Percentiles rank a stretch among this genome's conserved stretches.
These are phyloP conservation scores for Petrolisthes manimaculis DNA, from an alignment of 2,888 invertebrate species.

Conservation along the genomic window DNA sequence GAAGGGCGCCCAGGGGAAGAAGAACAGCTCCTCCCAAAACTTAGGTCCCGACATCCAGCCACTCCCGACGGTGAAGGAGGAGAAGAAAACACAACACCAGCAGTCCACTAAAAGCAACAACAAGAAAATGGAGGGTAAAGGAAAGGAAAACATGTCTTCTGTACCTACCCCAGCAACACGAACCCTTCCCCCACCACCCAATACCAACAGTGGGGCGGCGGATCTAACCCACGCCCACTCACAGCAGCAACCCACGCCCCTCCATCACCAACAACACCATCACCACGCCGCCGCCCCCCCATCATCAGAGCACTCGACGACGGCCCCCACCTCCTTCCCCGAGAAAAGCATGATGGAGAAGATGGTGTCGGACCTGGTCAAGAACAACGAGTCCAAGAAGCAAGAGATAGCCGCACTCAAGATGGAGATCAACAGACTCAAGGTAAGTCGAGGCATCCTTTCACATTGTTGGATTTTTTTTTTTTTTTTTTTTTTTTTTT, in stretches of 20 bases:
- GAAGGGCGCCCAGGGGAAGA: slow-evolving; percentile 34
- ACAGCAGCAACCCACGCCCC: neutral
- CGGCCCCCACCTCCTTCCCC: slow-evolving; percentile 22
- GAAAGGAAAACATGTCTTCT: slow-evolving; percentile 39
- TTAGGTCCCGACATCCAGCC: slow-evolving; percentile 56
- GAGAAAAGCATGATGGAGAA: slow-evolving; percentile 68
- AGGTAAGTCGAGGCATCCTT: slow-evolving; percentile 64
- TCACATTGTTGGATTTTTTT: no score
- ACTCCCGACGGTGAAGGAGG: slow-evolving; percentile 57
- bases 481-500: no score
- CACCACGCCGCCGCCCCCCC: slow-evolving; percentile 17
- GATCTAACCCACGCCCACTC: neutral
- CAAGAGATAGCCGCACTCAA: slow-evolving; percentile 72
- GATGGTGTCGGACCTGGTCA: slow-evolving; percentile 71
- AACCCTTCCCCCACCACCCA: slow-evolving; percentile 15
- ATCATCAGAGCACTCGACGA: slow-evolving; percentile 4
- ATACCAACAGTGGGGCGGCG: no score
- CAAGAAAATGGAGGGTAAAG: slow-evolving; percentile 38
- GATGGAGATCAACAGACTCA: slow-evolving; percentile 71
- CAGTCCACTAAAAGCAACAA: neutral
- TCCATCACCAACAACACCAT: slow-evolving; percentile 4
- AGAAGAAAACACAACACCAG: slow-evolving; percentile 32
- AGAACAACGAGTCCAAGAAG: slow-evolving; percentile 70
- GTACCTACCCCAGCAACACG: slow-evolving; percentile 12
- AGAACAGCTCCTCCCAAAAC: slow-evolving; percentile 30